Evolutionary conservation across 2,113 vertebrate species (phyloP), one percentile per base, ranked within the genome.

Genomic region (Reinhardtius hippoglossoides): DNA sequence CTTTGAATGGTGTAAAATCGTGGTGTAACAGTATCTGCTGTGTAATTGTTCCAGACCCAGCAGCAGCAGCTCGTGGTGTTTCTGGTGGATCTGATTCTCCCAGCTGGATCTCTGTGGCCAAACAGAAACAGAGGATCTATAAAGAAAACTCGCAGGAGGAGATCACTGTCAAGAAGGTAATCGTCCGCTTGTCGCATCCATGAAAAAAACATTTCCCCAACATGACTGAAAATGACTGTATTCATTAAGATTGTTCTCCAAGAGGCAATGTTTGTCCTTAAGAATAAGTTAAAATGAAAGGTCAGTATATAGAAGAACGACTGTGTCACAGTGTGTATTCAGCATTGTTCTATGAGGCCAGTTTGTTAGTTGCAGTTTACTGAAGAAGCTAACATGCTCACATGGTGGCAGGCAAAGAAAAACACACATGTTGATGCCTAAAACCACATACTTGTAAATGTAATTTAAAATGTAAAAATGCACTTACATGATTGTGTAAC

Each of bases 81-180:
- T 89, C 88, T 74, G 67, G 9, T 46, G 44, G 60, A 16, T 27
- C 86, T 1, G 84, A 91, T 48, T 90, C 96, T 80, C 96, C 96
- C 65, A 86, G 90, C 65, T 98, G 96, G 96, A 81, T 97, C 69
- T 95, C 93, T 14, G 27, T 95, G 91, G 94, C 95, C 80, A 97
- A 95, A 86, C 94, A 96, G 70, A 97, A 94, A 67, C 95, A 96
- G 78, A 97, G 82, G 77, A 81, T 93, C 84, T 96, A 95, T 78
- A 94, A 92, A 67, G 92, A 92, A 5, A 88, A 90, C 24, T 81
- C 86, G 1, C 81, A 94, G 64, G 93, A 94, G 16, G 92, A 87
- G n/a, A 92, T 74, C 21, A 26, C 59, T 20, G 81, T 80, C 57
- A 83, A 67, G 70, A 94, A 89, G 88, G 68, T 63, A 65, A 80